Evolutionary conservation across 1,140 invertebrate genomes (phyloP), one percentile per base, ranked within the genome.

Genomic region (Zaprionus capensis): DNA sequence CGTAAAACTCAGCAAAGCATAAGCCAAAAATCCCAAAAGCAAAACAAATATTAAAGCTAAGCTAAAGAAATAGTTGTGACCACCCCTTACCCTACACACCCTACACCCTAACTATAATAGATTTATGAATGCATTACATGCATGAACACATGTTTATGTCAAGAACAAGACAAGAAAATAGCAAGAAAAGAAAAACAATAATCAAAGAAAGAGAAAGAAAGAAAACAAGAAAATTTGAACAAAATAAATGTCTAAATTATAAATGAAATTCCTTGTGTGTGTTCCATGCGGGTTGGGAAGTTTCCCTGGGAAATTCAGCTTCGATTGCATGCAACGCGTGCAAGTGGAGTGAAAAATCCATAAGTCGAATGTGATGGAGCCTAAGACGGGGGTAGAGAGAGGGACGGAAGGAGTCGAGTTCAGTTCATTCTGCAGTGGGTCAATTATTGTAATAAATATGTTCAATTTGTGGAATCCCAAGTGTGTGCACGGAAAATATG

Each of bases 231-330:
- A 49, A 71, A 80, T 77, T 87, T 77, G 46, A 78, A 88, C 73
- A 82, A 78, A 90, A 91, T 91, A 91, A 91, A 91, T 91, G 86
- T 91, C 82, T 91, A 82, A 91, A 91, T 82, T 91, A 91, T 78
- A 74, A 81, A 87, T 81, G 69, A 73, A 80, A 58, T 76, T 71
- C 24, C 28, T 36, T n/a, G 17, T 55, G 71, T 67, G 38, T 67
- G 38, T 76, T 46, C 41, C n/a, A 46, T 46, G 41, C 41, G 41
- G n/a, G 41, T 9, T 17, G 41, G 41, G n/a, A 44, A 46, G 41
- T 51, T 51, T 51, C 4, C 46, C 46, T 17, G 46, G 11, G 20
- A 51, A 51, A 24, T 14, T 2, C 46, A 17, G 17, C n/a, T 17
- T 46, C 41, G 41, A 46, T 46, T 46, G 41, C 41, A 46, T 44